phyloP scores from a whole-genome alignment of 2,888 invertebrate species.

The Dasysyrphus albostriatus region DNA sequence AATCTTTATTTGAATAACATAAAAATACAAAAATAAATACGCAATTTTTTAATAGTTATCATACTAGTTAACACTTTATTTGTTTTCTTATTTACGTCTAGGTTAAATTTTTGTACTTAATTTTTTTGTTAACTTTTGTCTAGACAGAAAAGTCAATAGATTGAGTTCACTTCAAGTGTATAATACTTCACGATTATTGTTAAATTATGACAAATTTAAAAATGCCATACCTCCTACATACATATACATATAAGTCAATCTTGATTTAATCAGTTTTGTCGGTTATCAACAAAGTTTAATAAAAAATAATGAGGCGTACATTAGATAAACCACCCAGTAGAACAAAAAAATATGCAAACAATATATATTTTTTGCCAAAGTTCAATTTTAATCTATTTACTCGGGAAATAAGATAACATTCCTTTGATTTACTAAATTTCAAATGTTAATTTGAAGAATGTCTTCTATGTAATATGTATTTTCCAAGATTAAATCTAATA shows the following conservation, averaged over 20 bases:
- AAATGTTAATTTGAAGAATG: too few species aligned
- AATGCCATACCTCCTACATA: not conserved
- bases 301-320: not conserved
- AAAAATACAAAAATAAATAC: too few species aligned
- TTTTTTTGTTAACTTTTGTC: not conserved
- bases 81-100: not conserved
- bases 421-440: not conserved
- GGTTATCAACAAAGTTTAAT: not conserved
- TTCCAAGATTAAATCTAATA: too few species aligned
- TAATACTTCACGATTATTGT: not conserved
- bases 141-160: conserved; percentile 35
- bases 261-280: not conserved
- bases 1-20: conserved; percentile 1
- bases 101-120: not conserved
- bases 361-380: not conserved
- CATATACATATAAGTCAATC: not conserved
- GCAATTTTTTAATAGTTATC: not conserved
- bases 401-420: not conserved
- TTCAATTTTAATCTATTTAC: not conserved
- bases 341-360: not conserved
- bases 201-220: not conserved
- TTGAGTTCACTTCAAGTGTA: not conserved
- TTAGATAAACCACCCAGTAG: not conserved
- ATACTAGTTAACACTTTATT: not conserved
- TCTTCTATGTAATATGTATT: too few species aligned